Evolutionary conservation across 2,888 invertebrate species (phyloP).

Genomic region (Coecobrya sp.): DNA sequence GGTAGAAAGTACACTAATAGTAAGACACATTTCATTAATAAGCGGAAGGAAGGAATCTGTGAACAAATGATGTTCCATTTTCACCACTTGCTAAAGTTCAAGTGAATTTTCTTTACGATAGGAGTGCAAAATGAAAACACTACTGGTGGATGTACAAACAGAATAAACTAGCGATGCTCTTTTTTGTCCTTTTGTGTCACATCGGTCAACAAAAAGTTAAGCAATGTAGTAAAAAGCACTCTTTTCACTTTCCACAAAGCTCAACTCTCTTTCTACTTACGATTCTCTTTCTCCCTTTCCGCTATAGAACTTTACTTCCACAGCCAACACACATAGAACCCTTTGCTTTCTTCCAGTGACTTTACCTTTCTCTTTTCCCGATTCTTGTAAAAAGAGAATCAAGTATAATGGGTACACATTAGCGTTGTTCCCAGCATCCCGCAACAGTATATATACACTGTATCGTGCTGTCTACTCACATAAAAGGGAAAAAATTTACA

Average conservation of each 20-base stretch:
- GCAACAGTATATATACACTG: slow-evolving; percentile 5
- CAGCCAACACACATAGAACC: not conserved
- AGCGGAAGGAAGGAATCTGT: not conserved
- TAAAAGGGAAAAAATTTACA: slow-evolving; percentile 15
- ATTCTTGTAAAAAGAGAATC: slow-evolving; percentile 36
- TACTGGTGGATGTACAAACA: slow-evolving; percentile 31
- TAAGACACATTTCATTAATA: slow-evolving; percentile 39
- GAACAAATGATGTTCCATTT: slow-evolving; percentile 30
- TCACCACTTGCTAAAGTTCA: slow-evolving; percentile 22
- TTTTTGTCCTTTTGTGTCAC: slow-evolving; percentile 56
- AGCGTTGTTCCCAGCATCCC: slow-evolving; percentile 36
- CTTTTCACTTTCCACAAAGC: slow-evolving; percentile 40
- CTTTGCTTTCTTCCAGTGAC: slow-evolving; percentile 38
- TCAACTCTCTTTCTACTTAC: slow-evolving; percentile 24
- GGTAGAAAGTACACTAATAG: not conserved
- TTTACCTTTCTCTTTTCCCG: slow-evolving; percentile 41
- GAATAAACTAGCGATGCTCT: slow-evolving; percentile 59
- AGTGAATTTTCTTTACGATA: slow-evolving; percentile 41
- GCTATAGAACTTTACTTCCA: slow-evolving; percentile 9
- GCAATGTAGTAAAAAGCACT: slow-evolving; percentile 49
- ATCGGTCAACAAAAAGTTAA: slow-evolving; percentile 52
- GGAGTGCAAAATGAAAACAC: slow-evolving; percentile 19
- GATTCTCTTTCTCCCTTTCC: slow-evolving; percentile 36
- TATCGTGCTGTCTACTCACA: not conserved
- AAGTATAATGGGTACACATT: slow-evolving; percentile 59